These are phyloP conservation scores for Galaxias olidus DNA, from an alignment of 2,797 vertebrate species.

Conservation along the genomic window DNA sequence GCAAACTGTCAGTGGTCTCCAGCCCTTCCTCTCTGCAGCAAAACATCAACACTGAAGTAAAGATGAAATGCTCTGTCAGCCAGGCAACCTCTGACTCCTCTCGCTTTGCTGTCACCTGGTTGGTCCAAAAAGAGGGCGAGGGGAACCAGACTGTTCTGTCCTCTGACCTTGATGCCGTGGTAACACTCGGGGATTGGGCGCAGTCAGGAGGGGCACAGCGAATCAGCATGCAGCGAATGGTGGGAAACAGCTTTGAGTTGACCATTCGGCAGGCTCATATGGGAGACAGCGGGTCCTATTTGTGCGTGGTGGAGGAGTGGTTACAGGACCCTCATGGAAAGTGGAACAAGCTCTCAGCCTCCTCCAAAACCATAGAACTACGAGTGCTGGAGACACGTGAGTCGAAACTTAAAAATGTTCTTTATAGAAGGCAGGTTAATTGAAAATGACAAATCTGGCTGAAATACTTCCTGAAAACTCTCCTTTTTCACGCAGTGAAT, in stretches of 20 bases:
- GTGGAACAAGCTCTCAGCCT: slow-evolving; percentile 60
- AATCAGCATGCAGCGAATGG: slow-evolving; percentile 53
- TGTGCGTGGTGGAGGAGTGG: slow-evolving; percentile 72
- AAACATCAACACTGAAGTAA: slow-evolving; percentile 45
- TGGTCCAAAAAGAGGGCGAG: slow-evolving; percentile 33
- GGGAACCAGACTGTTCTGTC: slow-evolving; percentile 53
- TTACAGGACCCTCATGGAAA: slow-evolving; percentile 61
- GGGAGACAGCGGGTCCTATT: slow-evolving; percentile 65
- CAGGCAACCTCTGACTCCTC: slow-evolving; percentile 48
- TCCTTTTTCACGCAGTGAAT: slow-evolving; percentile 28
- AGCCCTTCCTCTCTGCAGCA: slow-evolving; percentile 35
- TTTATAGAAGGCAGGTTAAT: too few relatives aligned
- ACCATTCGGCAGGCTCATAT: slow-evolving; percentile 61
- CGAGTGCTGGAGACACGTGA: slow-evolving; percentile 61
- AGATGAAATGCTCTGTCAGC: slow-evolving; percentile 71
- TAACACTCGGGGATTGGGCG: slow-evolving; percentile 41
- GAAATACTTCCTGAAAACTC: too few relatives aligned
- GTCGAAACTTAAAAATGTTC: neutral
- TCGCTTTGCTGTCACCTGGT: slow-evolving; percentile 77
- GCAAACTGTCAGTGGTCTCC: slow-evolving; percentile 50
- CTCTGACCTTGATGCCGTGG: slow-evolving; percentile 51
- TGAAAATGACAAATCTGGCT: too few relatives aligned
- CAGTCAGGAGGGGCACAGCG: slow-evolving; percentile 47
- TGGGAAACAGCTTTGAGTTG: slow-evolving; percentile 69
- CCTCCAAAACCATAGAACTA: slow-evolving; percentile 32